Evolutionary conservation across 2,888 invertebrate species (phyloP).

Genomic region (Boloria selene): DNA sequence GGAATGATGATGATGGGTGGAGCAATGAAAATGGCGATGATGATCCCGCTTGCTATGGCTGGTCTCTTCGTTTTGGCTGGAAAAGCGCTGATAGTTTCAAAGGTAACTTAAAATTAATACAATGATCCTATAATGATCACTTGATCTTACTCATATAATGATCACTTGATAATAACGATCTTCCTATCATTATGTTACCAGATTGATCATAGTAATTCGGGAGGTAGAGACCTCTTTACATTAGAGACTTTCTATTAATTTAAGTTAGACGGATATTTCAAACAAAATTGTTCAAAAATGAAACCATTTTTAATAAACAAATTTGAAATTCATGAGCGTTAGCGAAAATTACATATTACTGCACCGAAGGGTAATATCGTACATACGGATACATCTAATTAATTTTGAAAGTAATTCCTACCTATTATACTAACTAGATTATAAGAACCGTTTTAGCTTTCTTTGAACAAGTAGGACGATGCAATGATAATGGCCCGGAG

Average conservation of each 20-base stretch:
- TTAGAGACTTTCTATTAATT: no score
- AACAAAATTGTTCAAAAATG: no score
- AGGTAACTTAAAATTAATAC: conserved; percentile 60
- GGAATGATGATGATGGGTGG: conserved; percentile 95
- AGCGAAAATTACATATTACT: not conserved
- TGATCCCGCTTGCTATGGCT: conserved; percentile 91
- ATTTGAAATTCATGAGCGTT: not conserved
- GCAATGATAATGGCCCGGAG: conserved; percentile 11
- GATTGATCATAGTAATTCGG: no score
- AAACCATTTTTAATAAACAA: no score
- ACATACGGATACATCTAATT: not conserved
- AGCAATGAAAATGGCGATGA: conserved; percentile 91
- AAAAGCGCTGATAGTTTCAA: conserved; percentile 91
- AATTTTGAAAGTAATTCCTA: not conserved
- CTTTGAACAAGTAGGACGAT: conserved; percentile 25
- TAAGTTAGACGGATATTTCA: no score
- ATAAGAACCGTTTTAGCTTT: conserved; percentile 16
- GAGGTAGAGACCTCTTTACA: no score
- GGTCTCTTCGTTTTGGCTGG: conserved; percentile 91
- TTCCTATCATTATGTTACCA: no score
- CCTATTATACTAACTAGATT: conserved; percentile 5
- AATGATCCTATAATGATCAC: no score
- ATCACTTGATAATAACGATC: no score
- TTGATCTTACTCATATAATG: no score
- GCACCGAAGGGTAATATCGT: not conserved